A percentile compares a stretch with the other conserved stretches of the same genome.
Evolutionary conservation across 2,888 invertebrate species (phyloP).

Genomic region (Heliconius ismenius): DNA sequence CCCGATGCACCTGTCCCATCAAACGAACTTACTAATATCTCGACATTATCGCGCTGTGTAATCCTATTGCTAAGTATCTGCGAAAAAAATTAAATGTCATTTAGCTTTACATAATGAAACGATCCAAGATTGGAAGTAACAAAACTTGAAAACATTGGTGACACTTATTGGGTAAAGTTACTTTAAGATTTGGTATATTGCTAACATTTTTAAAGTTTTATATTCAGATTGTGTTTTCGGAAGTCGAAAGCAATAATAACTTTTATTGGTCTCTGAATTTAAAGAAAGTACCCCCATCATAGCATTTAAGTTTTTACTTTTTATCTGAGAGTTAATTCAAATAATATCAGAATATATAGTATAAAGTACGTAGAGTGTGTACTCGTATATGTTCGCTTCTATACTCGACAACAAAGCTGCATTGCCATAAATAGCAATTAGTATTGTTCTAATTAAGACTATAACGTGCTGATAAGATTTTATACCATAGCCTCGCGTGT

Average conservation of each 20-base stretch:
- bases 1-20: constrained; percentile 71
- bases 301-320: too few species aligned
- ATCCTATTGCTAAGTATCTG: constrained; percentile 64
- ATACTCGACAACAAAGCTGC: constrained; percentile 55
- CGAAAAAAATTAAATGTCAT: constrained; percentile 46
- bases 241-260: too few species aligned
- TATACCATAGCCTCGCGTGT: constrained; percentile 65
- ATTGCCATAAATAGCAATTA: constrained; percentile 67
- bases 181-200: neutral
- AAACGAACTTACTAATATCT: constrained; percentile 57
- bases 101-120: constrained; percentile 31
- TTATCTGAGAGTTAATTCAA: too few species aligned
- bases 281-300: too few species aligned
- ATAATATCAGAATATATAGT: too few species aligned
- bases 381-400: constrained; percentile 48
- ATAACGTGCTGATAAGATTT: constrained; percentile 71
- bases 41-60: constrained; percentile 68
- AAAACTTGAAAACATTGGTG: neutral
- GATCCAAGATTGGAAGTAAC: constrained; percentile 6
- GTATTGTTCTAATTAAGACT: constrained; percentile 67
- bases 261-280: too few species aligned
- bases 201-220: neutral
- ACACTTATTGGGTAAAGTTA: neutral
- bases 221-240: neutral
- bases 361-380: neutral